Conservation (phyloP, 2,888 invertebrate species). For the Dyspetes luteomarginatus region DNA sequence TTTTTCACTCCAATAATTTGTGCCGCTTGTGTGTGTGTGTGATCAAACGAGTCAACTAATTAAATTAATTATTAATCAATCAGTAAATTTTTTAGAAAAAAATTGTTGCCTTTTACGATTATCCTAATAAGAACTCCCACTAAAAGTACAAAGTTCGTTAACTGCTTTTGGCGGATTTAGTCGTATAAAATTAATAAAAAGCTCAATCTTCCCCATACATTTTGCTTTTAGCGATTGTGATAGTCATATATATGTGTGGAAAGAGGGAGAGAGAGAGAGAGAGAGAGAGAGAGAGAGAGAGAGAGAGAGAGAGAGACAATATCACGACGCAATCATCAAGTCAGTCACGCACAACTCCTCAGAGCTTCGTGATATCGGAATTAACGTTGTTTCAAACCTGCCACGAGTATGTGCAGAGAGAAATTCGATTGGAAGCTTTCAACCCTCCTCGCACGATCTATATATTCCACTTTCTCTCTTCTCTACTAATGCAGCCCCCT, state of each 20-base stretch:
- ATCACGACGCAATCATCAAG: background rate
- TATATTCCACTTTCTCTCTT: background rate
- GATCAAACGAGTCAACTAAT: conserved; percentile 6
- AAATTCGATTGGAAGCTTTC: conserved; percentile 8
- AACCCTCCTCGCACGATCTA: background rate
- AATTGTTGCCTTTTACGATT: background rate
- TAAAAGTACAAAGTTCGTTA: background rate
- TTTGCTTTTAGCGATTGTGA: background rate
- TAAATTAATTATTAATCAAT: background rate
- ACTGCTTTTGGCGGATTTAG: too few relatives aligned
- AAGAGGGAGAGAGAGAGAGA: too few relatives aligned
- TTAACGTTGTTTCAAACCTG: conserved; percentile 33
- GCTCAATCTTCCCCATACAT: too few relatives aligned
- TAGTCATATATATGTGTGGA: too few relatives aligned
- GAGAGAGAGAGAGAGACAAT: too few relatives aligned
- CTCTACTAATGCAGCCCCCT: background rate
- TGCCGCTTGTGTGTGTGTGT: too few relatives aligned
- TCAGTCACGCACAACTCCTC: conserved; percentile 36
- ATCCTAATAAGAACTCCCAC: background rate
- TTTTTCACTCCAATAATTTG: conserved; percentile 12
- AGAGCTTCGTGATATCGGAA: conserved; percentile 25
- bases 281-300: too few relatives aligned
- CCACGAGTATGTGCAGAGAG: background rate
- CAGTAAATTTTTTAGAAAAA: background rate
- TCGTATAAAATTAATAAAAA: too few relatives aligned